A percentile compares a stretch with the other conserved stretches of the same genome.
Conservation (phyloP, 2,113 vertebrate genomes). For the Platycercus adscitus region DNA sequence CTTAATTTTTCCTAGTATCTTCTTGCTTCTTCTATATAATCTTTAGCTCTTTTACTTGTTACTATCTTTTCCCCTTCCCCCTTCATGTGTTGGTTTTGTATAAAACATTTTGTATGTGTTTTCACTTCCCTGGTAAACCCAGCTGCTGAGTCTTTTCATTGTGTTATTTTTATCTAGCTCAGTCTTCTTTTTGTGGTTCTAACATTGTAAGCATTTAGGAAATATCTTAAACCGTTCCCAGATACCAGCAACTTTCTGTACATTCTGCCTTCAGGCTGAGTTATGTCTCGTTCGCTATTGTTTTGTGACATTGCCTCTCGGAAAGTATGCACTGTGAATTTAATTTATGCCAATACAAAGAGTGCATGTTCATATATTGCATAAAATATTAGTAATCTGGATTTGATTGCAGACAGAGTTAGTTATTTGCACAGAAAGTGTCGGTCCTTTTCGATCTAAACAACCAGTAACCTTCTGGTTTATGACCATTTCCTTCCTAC, state of each 20-base stretch:
- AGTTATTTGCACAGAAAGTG: background rate
- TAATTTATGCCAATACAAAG: background rate
- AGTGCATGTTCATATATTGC: fast-evolving
- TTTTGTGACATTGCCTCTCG: background rate
- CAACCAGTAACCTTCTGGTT: background rate
- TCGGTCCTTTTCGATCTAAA: background rate
- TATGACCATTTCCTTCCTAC: background rate
- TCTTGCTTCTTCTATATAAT: background rate
- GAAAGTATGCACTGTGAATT: background rate
- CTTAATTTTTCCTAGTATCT: background rate
- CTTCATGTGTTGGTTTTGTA: background rate
- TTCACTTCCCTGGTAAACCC: slow-evolving; percentile 21
- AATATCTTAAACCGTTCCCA: background rate
- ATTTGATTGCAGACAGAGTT: background rate
- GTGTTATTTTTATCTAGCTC: slow-evolving; percentile 24
- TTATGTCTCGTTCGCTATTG: background rate
- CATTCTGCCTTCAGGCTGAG: background rate
- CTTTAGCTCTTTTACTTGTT: background rate
- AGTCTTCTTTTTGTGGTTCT: background rate
- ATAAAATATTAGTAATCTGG: background rate
- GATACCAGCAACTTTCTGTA: slow-evolving; percentile 1
- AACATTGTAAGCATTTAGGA: background rate
- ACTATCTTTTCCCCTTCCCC: background rate
- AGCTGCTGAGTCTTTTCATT: background rate
- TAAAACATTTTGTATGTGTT: background rate